Evolutionary conservation across 2,113 vertebrate genomes (phyloP).

Genomic region (Nibea albiflora): DNA sequence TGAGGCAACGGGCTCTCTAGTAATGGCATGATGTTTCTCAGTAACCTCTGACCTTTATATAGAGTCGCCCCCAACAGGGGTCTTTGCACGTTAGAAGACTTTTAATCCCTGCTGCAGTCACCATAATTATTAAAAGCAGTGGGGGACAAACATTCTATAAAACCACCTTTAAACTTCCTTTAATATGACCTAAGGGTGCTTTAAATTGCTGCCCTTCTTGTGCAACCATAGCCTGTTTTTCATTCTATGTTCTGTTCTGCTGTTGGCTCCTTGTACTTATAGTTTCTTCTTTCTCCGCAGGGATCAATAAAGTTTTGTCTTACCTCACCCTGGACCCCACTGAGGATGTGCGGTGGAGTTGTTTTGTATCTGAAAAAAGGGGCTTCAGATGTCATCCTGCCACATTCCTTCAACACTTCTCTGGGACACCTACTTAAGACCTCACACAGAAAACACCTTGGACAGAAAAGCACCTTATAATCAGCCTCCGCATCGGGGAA

Average conservation of each 20-base stretch:
- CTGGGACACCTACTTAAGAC: constrained; percentile 41
- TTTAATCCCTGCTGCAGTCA: background rate
- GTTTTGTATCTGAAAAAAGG: constrained; percentile 20
- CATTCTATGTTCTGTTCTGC: background rate
- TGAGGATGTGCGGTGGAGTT: constrained; percentile 16
- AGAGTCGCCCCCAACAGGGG: constrained; percentile 9
- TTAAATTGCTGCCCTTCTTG: background rate
- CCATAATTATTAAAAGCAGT: background rate
- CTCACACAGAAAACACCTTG: constrained; percentile 59
- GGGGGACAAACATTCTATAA: background rate
- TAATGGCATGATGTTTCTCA: constrained; percentile 34
- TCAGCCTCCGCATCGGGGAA: constrained; percentile 46
- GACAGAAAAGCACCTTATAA: constrained; percentile 57
- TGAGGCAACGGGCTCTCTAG: constrained; percentile 19
- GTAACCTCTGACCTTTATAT: constrained; percentile 32
- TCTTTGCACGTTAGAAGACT: background rate
- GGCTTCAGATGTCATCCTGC: constrained; percentile 38
- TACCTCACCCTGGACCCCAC: background rate
- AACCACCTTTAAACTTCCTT: background rate
- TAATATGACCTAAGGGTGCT: background rate
- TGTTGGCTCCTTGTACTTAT: background rate
- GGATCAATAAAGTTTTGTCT: background rate
- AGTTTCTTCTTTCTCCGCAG: background rate
- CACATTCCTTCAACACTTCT: constrained; percentile 63
- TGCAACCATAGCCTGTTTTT: background rate